phyloP scores from a whole-genome alignment of 1,140 invertebrate genomes.

The Delia radicum region DNA sequence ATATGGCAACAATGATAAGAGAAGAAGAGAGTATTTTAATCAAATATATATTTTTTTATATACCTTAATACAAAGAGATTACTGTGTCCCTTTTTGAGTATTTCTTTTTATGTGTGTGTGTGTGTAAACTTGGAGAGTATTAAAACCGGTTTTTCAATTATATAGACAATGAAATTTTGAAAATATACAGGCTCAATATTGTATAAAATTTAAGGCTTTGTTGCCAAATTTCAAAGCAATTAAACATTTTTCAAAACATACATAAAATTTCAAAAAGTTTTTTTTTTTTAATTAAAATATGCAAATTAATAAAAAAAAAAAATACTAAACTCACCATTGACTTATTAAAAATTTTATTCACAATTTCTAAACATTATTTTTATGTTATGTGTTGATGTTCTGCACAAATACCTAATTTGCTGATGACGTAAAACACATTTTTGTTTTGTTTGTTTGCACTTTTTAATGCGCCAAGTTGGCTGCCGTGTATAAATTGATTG shows the following conservation, averaged over 20 bases:
- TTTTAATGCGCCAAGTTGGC: constrained; percentile 15
- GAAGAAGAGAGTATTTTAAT: neutral
- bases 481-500: neutral
- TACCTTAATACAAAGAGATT: neutral
- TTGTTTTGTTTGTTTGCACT: neutral
- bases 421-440: neutral
- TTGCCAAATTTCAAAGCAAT: constrained; percentile 18
- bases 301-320: too few species aligned
- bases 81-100: constrained; percentile 7
- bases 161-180: neutral
- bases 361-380: too few species aligned
- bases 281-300: too few species aligned
- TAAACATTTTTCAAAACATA: neutral
- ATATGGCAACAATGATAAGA: too few species aligned
- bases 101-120: neutral
- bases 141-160: constrained; percentile 21
- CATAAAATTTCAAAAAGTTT: too few species aligned
- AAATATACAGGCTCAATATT: constrained; percentile 15
- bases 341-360: too few species aligned
- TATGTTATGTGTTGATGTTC: neutral
- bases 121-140: neutral
- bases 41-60: neutral
- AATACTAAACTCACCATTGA: too few species aligned
- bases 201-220: constrained; percentile 6
- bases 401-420: neutral